A percentile compares a stretch with the other conserved stretches of the same genome.
Evolutionary conservation across 2,113 vertebrate genomes (phyloP).

Genomic region (Campylomormyrus numenius): DNA sequence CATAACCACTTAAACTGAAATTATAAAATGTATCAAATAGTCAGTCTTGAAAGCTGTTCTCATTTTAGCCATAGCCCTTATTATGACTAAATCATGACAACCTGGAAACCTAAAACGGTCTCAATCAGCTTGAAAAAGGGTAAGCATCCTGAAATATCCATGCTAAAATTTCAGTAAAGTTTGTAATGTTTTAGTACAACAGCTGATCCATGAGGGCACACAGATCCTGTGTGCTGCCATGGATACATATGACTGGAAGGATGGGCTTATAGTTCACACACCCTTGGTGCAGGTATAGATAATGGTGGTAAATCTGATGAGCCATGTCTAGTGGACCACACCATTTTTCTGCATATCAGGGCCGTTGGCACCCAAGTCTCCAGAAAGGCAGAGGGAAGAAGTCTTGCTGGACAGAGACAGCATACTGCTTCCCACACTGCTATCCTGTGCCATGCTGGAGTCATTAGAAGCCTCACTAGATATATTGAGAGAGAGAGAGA

Average conservation of each 20-base stretch:
- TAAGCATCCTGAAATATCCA: neutral
- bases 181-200: neutral
- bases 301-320: constrained; percentile 24
- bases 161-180: constrained; percentile 3
- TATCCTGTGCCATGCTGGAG: constrained; percentile 66
- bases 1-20: neutral
- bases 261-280: neutral
- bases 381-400: constrained; percentile 64
- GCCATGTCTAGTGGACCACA: constrained; percentile 44
- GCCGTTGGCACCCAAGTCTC: constrained; percentile 61
- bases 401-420: constrained; percentile 68
- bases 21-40: constrained; percentile 11
- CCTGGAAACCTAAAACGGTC: constrained; percentile 16
- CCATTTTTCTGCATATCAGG: constrained; percentile 62
- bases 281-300: constrained; percentile 27
- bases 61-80: constrained; percentile 7
- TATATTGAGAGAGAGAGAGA: constrained; percentile 9
- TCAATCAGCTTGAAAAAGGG: neutral
- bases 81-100: constrained; percentile 13
- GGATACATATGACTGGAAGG: neutral
- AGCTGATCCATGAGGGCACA: neutral
- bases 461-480: constrained; percentile 71
- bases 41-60: neutral
- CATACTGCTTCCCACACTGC: constrained; percentile 59
- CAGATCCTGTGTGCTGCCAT: neutral